phyloP scores from a whole-genome alignment of 2,113 vertebrate genomes.

The Prunella fulvescens region DNA sequence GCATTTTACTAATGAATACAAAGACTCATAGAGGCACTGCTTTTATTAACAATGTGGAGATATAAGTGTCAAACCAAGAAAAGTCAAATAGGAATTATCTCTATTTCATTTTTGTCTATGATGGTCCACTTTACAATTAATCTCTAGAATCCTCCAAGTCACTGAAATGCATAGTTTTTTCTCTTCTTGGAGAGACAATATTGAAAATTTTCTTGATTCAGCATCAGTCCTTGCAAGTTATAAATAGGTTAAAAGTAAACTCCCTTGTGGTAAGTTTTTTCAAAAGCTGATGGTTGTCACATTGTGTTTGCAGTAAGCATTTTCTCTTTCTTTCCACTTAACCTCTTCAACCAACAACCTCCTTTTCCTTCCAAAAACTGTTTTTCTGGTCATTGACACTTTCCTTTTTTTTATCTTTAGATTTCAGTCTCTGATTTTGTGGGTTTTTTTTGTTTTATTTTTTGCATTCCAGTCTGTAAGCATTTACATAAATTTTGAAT shows the following conservation, averaged over 20 bases:
- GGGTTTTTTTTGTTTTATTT: neutral
- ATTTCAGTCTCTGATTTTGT: neutral
- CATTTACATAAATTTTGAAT: neutral
- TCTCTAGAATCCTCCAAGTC: neutral
- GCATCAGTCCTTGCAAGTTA: neutral
- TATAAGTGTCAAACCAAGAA: neutral
- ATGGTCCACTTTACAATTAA: neutral
- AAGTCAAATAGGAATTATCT: neutral
- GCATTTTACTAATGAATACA: neutral
- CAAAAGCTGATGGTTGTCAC: neutral
- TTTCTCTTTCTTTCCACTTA: neutral
- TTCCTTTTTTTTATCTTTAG: neutral
- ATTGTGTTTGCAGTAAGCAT: neutral
- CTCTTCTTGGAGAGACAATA: neutral
- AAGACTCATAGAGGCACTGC: neutral
- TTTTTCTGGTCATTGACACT: neutral
- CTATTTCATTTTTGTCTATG: neutral
- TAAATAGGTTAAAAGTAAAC: neutral
- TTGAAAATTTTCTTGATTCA: neutral
- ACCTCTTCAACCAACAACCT: neutral
- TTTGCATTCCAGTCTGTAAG: neutral
- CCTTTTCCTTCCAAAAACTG: neutral
- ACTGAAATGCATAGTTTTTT: neutral
- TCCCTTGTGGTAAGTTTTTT: neutral
- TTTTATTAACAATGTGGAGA: neutral